phyloP scores from a whole-genome alignment of 2,797 vertebrate genomes.

The Coranthus polyacanthus region DNA sequence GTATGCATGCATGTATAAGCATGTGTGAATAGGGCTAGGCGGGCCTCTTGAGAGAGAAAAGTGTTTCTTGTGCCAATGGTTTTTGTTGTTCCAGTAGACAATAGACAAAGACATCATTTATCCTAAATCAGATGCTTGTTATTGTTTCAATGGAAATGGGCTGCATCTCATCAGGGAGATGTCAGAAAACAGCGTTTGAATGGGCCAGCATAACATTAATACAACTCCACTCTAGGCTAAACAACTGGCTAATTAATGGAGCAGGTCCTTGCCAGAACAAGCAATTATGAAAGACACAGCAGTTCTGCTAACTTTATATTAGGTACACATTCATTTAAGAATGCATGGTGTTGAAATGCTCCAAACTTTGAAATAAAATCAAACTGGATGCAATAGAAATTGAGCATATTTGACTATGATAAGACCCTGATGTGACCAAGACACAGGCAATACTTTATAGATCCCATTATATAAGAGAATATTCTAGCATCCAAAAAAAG shows the following conservation, averaged over 20 bases:
- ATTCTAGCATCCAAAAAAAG: too few species aligned
- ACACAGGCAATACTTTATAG: too few species aligned
- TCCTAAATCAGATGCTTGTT: conserved; percentile 73
- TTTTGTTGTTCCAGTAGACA: conserved; percentile 74
- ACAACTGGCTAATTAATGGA: conserved; percentile 61
- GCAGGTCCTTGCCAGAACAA: conserved; percentile 35
- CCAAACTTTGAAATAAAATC: conserved; percentile 26
- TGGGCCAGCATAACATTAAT: conserved; percentile 47
- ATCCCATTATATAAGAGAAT: too few species aligned
- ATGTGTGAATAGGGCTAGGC: conserved; percentile 53
- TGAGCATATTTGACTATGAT: background rate
- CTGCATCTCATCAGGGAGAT: conserved; percentile 66
- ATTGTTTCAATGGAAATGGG: conserved; percentile 75
- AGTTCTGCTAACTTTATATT: conserved; percentile 22
- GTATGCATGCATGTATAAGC: conserved; percentile 27
- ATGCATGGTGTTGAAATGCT: conserved; percentile 1
- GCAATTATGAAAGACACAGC: conserved; percentile 40
- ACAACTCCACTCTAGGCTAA: conserved; percentile 47
- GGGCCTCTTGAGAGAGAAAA: conserved; percentile 49
- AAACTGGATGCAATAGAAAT: conserved; percentile 26
- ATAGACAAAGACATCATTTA: conserved; percentile 80
- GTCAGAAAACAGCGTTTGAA: conserved; percentile 61
- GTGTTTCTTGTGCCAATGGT: conserved; percentile 57
- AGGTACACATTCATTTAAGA: conserved; percentile 7
- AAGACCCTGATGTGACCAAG: background rate